A percentile compares a stretch with the other conserved stretches of the same genome.
Evolutionary conservation across 2,797 vertebrate species (phyloP).

Genomic region (Paramormyrops hopkinsi): DNA sequence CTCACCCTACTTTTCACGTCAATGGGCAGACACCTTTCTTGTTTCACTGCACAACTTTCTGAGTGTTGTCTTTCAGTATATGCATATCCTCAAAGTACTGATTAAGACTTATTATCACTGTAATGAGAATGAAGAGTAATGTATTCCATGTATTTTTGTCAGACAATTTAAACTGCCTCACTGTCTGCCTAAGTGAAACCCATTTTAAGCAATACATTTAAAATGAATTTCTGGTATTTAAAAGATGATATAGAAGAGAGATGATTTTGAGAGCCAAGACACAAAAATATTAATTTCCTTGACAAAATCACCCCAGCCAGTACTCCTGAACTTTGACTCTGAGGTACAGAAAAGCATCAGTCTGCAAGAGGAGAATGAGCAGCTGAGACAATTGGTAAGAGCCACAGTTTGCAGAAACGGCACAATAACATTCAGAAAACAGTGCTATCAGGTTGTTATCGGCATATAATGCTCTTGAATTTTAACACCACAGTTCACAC

Average conservation of each 20-base stretch:
- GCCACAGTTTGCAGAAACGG: neutral
- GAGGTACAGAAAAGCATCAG: slow-evolving; percentile 77
- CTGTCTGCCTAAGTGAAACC: neutral
- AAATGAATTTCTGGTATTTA: neutral
- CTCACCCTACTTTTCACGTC: slow-evolving; percentile 85
- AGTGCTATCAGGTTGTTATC: neutral
- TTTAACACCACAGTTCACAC: neutral
- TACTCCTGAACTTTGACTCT: slow-evolving; percentile 84
- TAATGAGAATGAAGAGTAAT: neutral
- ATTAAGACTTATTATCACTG: neutral
- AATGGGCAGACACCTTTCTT: slow-evolving; percentile 93
- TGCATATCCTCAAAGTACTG: slow-evolving; percentile 84
- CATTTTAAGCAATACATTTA: neutral
- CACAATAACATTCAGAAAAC: neutral
- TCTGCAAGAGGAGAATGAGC: slow-evolving; percentile 85
- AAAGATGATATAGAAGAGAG: neutral
- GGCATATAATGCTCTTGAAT: neutral
- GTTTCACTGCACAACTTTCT: slow-evolving; percentile 98
- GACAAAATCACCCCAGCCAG: slow-evolving; percentile 78
- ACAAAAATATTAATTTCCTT: slow-evolving; percentile 49
- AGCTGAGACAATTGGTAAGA: slow-evolving; percentile 76
- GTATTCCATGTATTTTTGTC: neutral
- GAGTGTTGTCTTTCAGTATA: slow-evolving; percentile 91
- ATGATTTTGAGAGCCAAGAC: neutral
- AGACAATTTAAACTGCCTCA: neutral